A percentile compares a stretch with the other conserved stretches of the same genome.
phyloP scores from a whole-genome alignment of 2,888 invertebrate species.

The Nomada ferruginata region DNA sequence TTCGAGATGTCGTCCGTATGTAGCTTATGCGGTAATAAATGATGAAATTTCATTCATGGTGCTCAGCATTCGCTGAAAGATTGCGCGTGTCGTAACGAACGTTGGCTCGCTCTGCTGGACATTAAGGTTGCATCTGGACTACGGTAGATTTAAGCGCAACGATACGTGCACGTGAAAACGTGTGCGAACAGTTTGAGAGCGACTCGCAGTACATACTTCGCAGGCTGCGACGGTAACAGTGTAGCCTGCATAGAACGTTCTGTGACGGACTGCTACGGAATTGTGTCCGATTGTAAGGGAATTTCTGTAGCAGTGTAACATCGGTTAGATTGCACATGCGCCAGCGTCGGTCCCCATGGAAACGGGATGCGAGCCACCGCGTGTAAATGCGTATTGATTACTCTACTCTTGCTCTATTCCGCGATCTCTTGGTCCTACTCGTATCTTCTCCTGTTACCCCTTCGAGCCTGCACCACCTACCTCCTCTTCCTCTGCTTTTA shows the following conservation, averaged over 20 bases:
- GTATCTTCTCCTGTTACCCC: constrained; percentile 67
- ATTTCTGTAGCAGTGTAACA: constrained; percentile 33
- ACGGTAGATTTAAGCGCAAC: background rate
- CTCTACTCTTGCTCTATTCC: constrained; percentile 73
- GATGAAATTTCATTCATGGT: constrained; percentile 2
- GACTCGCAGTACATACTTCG: too few relatives aligned
- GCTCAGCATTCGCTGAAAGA: background rate
- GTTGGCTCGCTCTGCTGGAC: background rate
- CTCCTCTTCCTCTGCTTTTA: constrained; percentile 36
- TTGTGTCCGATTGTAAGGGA: constrained; percentile 40
- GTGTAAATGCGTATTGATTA: constrained; percentile 82
- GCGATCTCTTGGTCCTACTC: constrained; percentile 73
- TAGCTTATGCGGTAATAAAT: background rate
- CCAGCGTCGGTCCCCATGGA: constrained; percentile 74
- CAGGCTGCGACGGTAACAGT: background rate
- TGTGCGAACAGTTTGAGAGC: background rate
- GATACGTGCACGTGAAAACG: background rate
- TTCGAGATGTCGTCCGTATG: background rate
- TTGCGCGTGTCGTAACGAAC: background rate
- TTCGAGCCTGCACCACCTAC: constrained; percentile 59
- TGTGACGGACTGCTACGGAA: constrained; percentile 51
- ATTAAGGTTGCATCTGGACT: background rate
- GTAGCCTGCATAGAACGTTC: constrained; percentile 29
- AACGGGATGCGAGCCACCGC: constrained; percentile 77
- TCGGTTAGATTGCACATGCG: constrained; percentile 63